These are phyloP conservation scores for Vesta saturnalis DNA, from an alignment of 2,888 invertebrate genomes.

Conservation along the genomic window DNA sequence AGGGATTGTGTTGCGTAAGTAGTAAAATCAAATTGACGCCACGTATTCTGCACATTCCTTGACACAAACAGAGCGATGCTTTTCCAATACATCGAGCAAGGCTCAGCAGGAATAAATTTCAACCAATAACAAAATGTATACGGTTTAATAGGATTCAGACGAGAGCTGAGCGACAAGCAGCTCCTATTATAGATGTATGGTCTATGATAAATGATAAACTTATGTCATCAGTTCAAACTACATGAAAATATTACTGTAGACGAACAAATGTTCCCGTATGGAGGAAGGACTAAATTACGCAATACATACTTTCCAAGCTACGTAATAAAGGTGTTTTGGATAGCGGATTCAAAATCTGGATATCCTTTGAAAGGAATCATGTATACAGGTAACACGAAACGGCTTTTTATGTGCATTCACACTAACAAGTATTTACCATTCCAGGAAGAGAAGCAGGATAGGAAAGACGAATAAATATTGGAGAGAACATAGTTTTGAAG, in stretches of 20 bases:
- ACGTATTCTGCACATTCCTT: too few relatives aligned
- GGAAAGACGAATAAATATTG: slow-evolving; percentile 13
- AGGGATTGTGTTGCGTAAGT: too few relatives aligned
- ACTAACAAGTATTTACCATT: neutral
- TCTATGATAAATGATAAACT: slow-evolving; percentile 15
- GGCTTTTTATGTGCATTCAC: neutral
- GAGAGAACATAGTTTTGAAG: slow-evolving; percentile 13
- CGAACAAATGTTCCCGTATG: slow-evolving; percentile 16
- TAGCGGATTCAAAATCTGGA: slow-evolving; percentile 10
- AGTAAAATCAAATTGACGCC: too few relatives aligned
- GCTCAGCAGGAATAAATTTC: slow-evolving; percentile 1
- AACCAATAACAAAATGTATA: slow-evolving; percentile 17
- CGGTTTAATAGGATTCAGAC: slow-evolving; percentile 23
- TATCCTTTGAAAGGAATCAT: slow-evolving; percentile 11
- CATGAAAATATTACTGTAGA: slow-evolving; percentile 18
- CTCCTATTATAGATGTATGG: slow-evolving; percentile 21
- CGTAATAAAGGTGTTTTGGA: slow-evolving; percentile 19
- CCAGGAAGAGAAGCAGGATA: slow-evolving; percentile 6
- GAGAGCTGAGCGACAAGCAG: slow-evolving; percentile 13
- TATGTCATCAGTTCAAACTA: slow-evolving; percentile 8
- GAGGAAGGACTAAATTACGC: slow-evolving; percentile 18
- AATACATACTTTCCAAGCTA: slow-evolving; percentile 21
- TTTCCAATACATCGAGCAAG: slow-evolving; percentile 12
- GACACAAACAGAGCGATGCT: slow-evolving; percentile 11
- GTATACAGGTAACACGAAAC: slow-evolving; percentile 13